Conservation (phyloP, 2,888 invertebrate genomes). For the Parelbella ahira region DNA sequence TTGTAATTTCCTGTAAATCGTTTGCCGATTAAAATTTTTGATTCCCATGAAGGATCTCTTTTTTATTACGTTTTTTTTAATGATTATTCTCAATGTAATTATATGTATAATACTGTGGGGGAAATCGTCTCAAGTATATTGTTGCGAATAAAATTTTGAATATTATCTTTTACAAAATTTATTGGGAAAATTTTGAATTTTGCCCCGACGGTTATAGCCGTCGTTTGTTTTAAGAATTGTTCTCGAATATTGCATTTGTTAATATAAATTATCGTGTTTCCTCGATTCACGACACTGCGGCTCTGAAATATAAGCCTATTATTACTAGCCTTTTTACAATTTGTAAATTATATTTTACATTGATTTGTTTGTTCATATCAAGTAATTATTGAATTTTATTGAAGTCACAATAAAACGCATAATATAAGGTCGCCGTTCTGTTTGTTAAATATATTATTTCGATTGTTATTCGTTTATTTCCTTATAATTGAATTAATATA, state of each 20-base stretch:
- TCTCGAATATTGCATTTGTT: slow-evolving; percentile 40
- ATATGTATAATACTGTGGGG: slow-evolving; percentile 24
- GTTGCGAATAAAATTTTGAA: slow-evolving; percentile 36
- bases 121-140: slow-evolving; percentile 30
- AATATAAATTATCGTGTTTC: slow-evolving; percentile 18
- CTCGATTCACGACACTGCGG: slow-evolving; percentile 13
- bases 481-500: slow-evolving; percentile 6
- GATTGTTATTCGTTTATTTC: slow-evolving; percentile 3
- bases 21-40: slow-evolving; percentile 33
- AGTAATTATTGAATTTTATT: too few species aligned
- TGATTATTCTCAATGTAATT: slow-evolving; percentile 41
- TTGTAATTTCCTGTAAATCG: slow-evolving; percentile 30
- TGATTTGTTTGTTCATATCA: too few species aligned
- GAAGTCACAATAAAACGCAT: too few species aligned
- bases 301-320: too few species aligned
- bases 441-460: too few species aligned
- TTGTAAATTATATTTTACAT: too few species aligned
- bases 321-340: too few species aligned
- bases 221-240: slow-evolving; percentile 40
- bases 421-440: too few species aligned
- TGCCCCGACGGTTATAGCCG: slow-evolving; percentile 38
- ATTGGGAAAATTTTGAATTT: slow-evolving; percentile 57
- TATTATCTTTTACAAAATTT: slow-evolving; percentile 41
- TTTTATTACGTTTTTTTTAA: slow-evolving; percentile 51
- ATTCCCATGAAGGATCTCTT: slow-evolving; percentile 50